Base-by-base conservation (phyloP, 1,140 invertebrate genomes). In the Drosophila sulfurigaster region DNA sequence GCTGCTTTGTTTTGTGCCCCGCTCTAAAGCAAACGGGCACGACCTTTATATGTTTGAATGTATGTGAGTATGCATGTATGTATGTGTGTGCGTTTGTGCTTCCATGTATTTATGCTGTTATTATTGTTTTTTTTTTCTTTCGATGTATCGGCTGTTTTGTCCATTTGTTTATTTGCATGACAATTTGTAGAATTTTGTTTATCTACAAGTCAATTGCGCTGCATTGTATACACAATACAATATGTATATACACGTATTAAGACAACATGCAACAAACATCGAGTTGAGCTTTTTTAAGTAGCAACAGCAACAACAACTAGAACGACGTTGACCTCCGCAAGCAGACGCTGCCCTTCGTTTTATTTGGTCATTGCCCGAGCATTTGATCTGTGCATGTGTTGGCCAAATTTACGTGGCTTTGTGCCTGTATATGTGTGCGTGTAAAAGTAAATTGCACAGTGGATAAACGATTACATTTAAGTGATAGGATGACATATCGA, bases 141-240 rank as follows among this genome's bases (percentile, higher is more conserved):
- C 32, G 16, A 46, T 69, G 52, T 62, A 25, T 58, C 60, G 45
- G 30, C 32, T 70, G 56, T 35, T 48, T 82, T 78, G 52, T 70
- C 43, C 68, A 73, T 75, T 87, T 79, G 65, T 86, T 79, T 86
- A 79, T 87, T 87, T 87, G 68, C 51, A 68, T 76, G 82, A 69
- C 82, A 83, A 85, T 80, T 80, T 71, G 46, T 51, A 71, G 67
- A 58, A 45, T 65, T 52, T 77, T 73, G 67, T 86, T 78, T 73
- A 73, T 74, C 56, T 68, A 70, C 79, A 68, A 75, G 74, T 75
- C 74, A 83, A 88, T 72, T 70, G 57, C 28, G 41, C 48, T 66
- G 75, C 38, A 46, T 45, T 51, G 58, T 57, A 35, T 57, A 54
- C n/a, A 46, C 16, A 16, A 16, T 25, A 32, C 41, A 25, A 38